phyloP scores from a whole-genome alignment of 1,140 invertebrate genomes.

The Pogonomyrmex barbatus region DNA sequence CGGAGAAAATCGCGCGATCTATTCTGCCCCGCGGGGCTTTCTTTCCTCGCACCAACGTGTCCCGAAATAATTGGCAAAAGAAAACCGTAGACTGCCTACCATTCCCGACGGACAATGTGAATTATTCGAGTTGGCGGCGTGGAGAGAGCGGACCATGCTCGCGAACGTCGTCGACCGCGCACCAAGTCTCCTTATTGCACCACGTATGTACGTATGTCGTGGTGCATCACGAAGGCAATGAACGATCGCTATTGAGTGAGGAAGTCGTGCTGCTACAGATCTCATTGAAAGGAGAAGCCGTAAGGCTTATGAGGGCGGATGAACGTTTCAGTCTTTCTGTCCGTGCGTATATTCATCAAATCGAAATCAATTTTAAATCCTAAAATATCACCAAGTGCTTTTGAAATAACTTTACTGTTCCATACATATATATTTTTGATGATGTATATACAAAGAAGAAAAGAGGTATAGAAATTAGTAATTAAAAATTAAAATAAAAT shows the following conservation, averaged over 20 bases:
- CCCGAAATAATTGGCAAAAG: conserved; percentile 86
- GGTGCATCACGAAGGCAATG: conserved; percentile 62
- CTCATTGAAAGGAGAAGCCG: conserved; percentile 64
- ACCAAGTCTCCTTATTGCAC: conserved; percentile 56
- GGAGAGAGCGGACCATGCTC: conserved; percentile 75
- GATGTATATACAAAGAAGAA: background rate
- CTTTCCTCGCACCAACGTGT: conserved; percentile 82
- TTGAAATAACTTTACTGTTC: background rate
- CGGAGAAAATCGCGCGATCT: conserved; percentile 84
- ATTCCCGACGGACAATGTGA: conserved; percentile 86
- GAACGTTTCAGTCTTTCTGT: background rate
- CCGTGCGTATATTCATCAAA: background rate
- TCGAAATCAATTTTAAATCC: background rate
- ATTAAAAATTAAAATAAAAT: background rate
- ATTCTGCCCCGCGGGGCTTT: conserved; percentile 83
- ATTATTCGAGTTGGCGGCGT: conserved; percentile 85
- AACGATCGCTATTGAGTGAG: conserved; percentile 66
- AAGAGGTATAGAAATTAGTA: background rate
- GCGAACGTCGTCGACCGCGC: conserved; percentile 67
- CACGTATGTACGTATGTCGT: conserved; percentile 46
- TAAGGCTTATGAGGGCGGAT: conserved; percentile 12
- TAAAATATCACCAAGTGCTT: background rate
- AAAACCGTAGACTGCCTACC: conserved; percentile 82
- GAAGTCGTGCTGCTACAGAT: conserved; percentile 53
- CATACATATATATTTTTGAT: background rate